These are phyloP conservation scores for Heterohyrax brucei DNA, from an alignment of 2,797 vertebrate species.

Conservation along the genomic window DNA sequence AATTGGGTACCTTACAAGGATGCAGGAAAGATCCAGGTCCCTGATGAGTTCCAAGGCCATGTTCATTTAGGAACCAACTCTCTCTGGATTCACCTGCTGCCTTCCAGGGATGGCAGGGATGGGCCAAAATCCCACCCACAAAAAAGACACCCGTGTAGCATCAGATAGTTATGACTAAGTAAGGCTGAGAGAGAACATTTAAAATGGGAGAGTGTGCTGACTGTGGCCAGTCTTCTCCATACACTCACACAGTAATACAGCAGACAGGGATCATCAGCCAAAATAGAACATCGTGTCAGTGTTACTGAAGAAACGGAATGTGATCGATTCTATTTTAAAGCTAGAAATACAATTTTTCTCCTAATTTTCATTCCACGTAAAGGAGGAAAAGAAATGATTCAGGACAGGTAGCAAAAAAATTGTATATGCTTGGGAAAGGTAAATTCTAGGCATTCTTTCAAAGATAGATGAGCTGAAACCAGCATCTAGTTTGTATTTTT, in stretches of 20 bases:
- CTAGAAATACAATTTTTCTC: conserved; percentile 68
- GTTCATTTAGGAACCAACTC: conserved; percentile 85
- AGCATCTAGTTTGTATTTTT: conserved; percentile 54
- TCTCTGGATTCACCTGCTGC: conserved; percentile 81
- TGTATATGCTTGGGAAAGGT: conserved; percentile 75
- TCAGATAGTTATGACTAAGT: conserved; percentile 70
- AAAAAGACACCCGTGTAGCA: conserved; percentile 82
- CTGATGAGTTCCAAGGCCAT: conserved; percentile 81
- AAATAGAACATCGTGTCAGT: conserved; percentile 56
- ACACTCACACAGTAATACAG: conserved; percentile 61
- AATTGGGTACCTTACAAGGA: conserved; percentile 78
- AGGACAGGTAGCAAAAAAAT: conserved; percentile 74
- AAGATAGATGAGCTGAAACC: conserved; percentile 80
- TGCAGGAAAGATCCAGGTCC: conserved; percentile 84
- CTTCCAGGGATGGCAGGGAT: conserved; percentile 82
- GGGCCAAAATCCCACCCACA: conserved; percentile 77
- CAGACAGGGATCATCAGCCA: conserved; percentile 74
- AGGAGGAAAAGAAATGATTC: conserved; percentile 78
- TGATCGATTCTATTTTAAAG: conserved; percentile 72
- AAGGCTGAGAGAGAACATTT: conserved; percentile 29
- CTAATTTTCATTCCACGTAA: conserved; percentile 69
- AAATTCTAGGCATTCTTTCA: conserved; percentile 82
- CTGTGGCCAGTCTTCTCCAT: conserved; percentile 71
- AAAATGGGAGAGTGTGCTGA: conserved; percentile 71
- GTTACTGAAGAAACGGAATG: conserved; percentile 76